These are phyloP conservation scores for Ardeotis arabs DNA, from an alignment of 2,113 vertebrate genomes.

Conservation along the genomic window DNA sequence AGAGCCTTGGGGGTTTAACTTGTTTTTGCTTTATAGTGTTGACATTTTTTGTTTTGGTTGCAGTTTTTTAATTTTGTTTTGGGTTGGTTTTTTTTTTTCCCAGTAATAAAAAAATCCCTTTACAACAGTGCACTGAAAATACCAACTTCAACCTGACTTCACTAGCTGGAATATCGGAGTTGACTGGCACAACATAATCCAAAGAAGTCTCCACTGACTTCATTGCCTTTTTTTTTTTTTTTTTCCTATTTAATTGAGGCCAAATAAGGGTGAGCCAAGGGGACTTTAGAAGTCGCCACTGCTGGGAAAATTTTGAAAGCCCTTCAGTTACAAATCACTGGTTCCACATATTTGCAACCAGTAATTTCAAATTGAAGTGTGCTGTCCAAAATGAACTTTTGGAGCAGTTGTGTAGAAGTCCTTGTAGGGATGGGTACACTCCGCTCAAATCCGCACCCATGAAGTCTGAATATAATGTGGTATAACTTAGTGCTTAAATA, in stretches of 20 bases:
- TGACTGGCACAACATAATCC: background rate
- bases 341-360: background rate
- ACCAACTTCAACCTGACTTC: background rate
- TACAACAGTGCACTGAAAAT: background rate
- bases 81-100: too few relatives aligned
- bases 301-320: background rate
- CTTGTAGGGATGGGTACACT: background rate
- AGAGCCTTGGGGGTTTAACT: background rate
- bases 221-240: background rate
- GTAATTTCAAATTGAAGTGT: background rate
- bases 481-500: background rate
- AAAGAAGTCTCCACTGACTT: background rate
- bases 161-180: background rate
- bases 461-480: background rate
- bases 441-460: background rate
- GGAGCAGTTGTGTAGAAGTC: background rate
- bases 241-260: background rate
- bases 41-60: background rate
- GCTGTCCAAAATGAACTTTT: background rate
- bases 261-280: background rate
- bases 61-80: too few relatives aligned
- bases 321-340: background rate
- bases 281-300: background rate
- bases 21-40: too few relatives aligned
- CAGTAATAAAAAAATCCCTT: background rate